Base-by-base conservation (phyloP, 2,113 vertebrate genomes). In the Paradisaea rubra region DNA sequence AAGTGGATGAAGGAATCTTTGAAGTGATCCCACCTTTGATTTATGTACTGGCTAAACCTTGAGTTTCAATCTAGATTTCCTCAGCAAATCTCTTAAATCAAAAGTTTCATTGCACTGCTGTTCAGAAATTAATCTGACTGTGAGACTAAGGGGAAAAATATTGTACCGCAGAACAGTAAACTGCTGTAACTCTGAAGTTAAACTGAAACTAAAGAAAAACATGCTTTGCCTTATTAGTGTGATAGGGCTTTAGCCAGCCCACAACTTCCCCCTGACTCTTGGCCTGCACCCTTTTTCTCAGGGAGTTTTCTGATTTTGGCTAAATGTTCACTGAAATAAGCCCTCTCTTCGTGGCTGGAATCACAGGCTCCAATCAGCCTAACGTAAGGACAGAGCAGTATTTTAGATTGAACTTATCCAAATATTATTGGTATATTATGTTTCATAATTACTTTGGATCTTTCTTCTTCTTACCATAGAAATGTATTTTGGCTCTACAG, bases 51-150 rank as follows among this genome's bases (percentile, higher is more conserved):
- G 76, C 88, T 91, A 95, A 95, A 91, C 85, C 91, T 90, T 52
- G 72, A 95, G 41, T 96, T 97, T 96, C 91, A 95, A 96, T 95
- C 93, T 95, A 93, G 91, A 95, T 95, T 96, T 97, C 95, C 88
- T 95, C 91, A 93, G 88, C 93, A 96, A 96, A 95, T 97, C 93
- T 95, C 94, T 91, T 97, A 95, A 97, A 96, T 97, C 93, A 97
- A 93, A 96, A 94, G 82, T 94, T 95, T 95, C 94, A 86, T 91
- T 96, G 94, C 94, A 1, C 53, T 86, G 88, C 80, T 86, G 69
- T 77, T 94, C 85, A 91, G 91, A 95, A 97, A 95, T 95, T 95
- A 95, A 93, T 94, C 85, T 86, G 93, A 94, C 87, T 93, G 82
- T 68, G 88, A 95, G 85, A 88, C 93, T 91, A 90, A 95, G 79